Percentiles rank a stretch among this genome's conserved stretches.
Conservation (phyloP, 2,113 vertebrate genomes). For the Gadus chalcogrammus region DNA sequence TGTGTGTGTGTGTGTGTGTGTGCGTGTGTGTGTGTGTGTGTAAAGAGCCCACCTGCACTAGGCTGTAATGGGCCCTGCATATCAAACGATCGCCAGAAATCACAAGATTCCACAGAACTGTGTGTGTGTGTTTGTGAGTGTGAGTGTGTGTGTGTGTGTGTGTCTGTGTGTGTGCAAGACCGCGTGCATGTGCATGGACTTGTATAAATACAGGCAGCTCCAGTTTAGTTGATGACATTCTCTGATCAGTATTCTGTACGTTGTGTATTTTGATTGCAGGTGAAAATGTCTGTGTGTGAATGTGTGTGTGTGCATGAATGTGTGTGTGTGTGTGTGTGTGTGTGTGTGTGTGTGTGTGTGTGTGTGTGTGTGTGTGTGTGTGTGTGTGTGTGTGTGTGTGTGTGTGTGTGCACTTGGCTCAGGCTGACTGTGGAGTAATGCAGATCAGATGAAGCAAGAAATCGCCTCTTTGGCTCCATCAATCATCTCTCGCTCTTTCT, state of each 20-base stretch:
- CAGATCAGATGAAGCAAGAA: constrained; percentile 74
- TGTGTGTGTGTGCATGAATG: too few relatives aligned
- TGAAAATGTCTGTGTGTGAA: background rate
- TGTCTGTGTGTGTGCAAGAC: background rate
- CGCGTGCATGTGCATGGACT: too few relatives aligned
- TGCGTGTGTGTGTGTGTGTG: background rate
- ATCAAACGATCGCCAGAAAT: background rate
- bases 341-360: constrained; percentile 7
- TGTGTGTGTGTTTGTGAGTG: constrained; percentile 18
- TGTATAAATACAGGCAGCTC: constrained; percentile 21
- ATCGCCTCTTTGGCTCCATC: constrained; percentile 69
- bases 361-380: background rate
- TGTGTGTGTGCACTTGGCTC: constrained; percentile 12
- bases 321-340: too few relatives aligned
- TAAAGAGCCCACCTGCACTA: background rate
- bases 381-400: too few relatives aligned
- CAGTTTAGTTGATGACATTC: background rate
- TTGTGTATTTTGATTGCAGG: constrained; percentile 33
- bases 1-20: too few relatives aligned
- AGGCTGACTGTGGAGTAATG: constrained; percentile 65
- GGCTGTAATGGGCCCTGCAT: constrained; percentile 10
- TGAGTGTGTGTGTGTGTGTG: constrained; percentile 10
- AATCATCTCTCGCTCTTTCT: constrained; percentile 53
- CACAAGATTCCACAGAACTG: background rate
- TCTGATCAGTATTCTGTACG: constrained; percentile 13